Evolutionary conservation across 1,140 invertebrate genomes (phyloP).

Genomic region (Aradophagus sp.): DNA sequence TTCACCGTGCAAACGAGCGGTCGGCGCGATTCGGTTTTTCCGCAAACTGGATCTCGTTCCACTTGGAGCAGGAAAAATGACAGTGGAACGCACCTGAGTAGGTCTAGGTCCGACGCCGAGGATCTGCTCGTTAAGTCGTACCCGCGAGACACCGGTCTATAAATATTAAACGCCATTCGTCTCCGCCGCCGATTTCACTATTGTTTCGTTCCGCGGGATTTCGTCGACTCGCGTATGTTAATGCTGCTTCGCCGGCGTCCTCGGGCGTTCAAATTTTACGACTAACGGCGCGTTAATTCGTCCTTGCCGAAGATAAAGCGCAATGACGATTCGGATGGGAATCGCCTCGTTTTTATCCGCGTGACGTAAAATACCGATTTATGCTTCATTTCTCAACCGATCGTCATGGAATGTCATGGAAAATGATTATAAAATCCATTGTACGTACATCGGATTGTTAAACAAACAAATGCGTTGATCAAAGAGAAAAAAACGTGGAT

Average conservation of each 20-base stretch:
- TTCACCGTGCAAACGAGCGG: too few relatives aligned
- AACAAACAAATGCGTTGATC: too few relatives aligned
- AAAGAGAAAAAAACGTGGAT: too few relatives aligned
- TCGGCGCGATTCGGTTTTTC: too few relatives aligned
- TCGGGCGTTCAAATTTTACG: constrained; percentile 38
- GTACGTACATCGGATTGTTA: too few relatives aligned
- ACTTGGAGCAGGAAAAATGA: constrained; percentile 31
- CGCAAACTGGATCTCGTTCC: constrained; percentile 42
- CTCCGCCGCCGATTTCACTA: constrained; percentile 25
- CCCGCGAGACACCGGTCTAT: constrained; percentile 47
- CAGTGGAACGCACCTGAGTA: constrained; percentile 41
- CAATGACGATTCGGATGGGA: constrained; percentile 23
- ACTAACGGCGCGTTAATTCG: constrained; percentile 15
- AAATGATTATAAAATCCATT: too few relatives aligned
- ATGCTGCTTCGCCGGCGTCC: neutral
- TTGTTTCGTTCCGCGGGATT: constrained; percentile 10
- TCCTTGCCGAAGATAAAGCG: constrained; percentile 24
- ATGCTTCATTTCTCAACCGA: too few relatives aligned
- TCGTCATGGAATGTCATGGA: too few relatives aligned
- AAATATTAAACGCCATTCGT: constrained; percentile 35
- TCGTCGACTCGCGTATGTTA: too few relatives aligned
- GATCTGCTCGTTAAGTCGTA: constrained; percentile 43
- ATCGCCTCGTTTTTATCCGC: too few relatives aligned
- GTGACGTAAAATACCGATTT: too few relatives aligned
- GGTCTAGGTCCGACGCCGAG: constrained; percentile 49